A percentile compares a stretch with the other conserved stretches of the same genome.
Conservation (phyloP, 2,888 invertebrate genomes). For the Drosophila setosimentum region DNA sequence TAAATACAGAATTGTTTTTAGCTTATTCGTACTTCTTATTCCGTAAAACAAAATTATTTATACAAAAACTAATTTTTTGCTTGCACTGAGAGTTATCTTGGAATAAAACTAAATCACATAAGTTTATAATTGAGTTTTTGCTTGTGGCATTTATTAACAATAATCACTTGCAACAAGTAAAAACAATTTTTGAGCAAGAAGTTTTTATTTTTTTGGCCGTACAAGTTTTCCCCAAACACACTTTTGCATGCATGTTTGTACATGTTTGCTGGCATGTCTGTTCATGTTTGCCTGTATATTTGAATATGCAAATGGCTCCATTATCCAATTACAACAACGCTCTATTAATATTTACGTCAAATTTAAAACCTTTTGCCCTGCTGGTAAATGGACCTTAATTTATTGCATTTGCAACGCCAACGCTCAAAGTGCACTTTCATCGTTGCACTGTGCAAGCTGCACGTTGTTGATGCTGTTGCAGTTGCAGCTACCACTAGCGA, state of each 20-base stretch:
- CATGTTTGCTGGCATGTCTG: background rate
- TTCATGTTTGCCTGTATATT: background rate
- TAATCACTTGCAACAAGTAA: slow-evolving; percentile 58
- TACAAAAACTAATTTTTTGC: background rate
- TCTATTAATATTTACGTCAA: slow-evolving; percentile 48
- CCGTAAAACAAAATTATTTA: background rate
- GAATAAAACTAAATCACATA: background rate
- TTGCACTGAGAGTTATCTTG: background rate
- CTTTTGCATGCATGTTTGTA: background rate
- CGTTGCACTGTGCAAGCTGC: background rate
- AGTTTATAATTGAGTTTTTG: background rate
- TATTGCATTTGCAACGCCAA: slow-evolving; percentile 60
- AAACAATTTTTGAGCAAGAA: slow-evolving; percentile 8
- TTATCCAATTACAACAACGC: slow-evolving; percentile 14
- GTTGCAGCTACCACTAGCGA: background rate
- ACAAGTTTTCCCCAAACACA: background rate
- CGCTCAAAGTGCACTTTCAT: slow-evolving; percentile 18
- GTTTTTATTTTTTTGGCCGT: slow-evolving; percentile 13
- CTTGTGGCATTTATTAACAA: slow-evolving; percentile 14
- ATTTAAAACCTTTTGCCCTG: slow-evolving; percentile 60
- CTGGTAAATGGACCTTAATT: slow-evolving; percentile 64
- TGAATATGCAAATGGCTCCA: slow-evolving; percentile 9
- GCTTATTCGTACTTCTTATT: background rate
- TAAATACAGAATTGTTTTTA: background rate
- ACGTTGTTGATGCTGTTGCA: background rate